Percentiles rank a stretch among this genome's conserved stretches.
Conservation (phyloP, 2,888 invertebrate genomes). For the Apantesis nais region DNA sequence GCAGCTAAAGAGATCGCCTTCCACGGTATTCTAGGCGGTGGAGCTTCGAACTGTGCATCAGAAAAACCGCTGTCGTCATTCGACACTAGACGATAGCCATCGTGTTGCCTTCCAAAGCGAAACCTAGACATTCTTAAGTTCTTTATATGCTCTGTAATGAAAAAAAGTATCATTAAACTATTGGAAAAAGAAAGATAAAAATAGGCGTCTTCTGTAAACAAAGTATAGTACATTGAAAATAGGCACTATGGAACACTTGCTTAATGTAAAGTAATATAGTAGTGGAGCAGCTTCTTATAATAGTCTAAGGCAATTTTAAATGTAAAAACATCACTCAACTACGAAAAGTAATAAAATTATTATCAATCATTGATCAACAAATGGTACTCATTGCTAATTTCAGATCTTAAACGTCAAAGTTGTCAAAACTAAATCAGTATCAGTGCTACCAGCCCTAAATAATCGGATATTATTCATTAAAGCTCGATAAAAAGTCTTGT, state of each 20-base stretch:
- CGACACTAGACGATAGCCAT: slow-evolving; percentile 86
- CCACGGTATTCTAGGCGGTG: slow-evolving; percentile 92
- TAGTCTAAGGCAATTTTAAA: neutral
- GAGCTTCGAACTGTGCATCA: slow-evolving; percentile 89
- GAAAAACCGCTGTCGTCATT: slow-evolving; percentile 88
- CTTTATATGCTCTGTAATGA: slow-evolving; percentile 59
- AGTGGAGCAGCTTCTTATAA: neutral
- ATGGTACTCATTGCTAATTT: too few relatives aligned
- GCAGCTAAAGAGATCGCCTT: slow-evolving; percentile 92
- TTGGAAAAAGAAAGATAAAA: neutral
- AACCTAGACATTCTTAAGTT: slow-evolving; percentile 85
- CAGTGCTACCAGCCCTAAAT: neutral
- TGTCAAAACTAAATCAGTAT: neutral
- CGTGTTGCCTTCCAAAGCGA: slow-evolving; percentile 84
- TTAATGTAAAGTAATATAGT: neutral
- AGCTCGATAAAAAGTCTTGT: too few relatives aligned
- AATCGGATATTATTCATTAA: neutral
- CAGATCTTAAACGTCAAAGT: neutral
- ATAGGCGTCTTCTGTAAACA: neutral
- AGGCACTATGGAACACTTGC: neutral
- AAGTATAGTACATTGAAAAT: neutral
- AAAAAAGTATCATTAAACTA: slow-evolving; percentile 5
- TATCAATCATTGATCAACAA: neutral
- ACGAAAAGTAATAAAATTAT: neutral
- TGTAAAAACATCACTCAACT: neutral